phyloP scores from a whole-genome alignment of 2,797 vertebrate species.

The Paratrypauchen microcephalus region DNA sequence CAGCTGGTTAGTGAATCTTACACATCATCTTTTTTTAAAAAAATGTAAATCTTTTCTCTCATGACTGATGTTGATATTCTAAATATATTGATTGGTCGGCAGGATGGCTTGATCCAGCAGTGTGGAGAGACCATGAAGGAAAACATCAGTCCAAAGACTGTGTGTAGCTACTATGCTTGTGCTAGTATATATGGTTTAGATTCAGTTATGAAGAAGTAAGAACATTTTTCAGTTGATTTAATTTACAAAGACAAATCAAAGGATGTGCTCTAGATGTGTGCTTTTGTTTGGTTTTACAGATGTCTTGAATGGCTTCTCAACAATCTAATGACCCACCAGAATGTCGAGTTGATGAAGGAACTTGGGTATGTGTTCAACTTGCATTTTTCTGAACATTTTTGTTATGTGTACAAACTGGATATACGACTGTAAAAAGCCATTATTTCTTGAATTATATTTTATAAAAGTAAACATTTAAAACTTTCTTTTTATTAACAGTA shows the following conservation, averaged over 20 bases:
- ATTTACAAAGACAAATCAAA: not conserved
- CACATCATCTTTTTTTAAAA: not conserved
- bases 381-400: not conserved
- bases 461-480: not conserved
- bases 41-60: not conserved
- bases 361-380: slow-evolving; percentile 79
- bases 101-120: slow-evolving; percentile 97
- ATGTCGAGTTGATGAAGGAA: slow-evolving; percentile 94
- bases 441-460: not conserved
- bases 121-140: slow-evolving; percentile 99
- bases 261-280: not conserved
- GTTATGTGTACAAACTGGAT: not conserved
- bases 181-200: slow-evolving; percentile 92
- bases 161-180: slow-evolving; percentile 89
- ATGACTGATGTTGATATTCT: not conserved
- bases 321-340: slow-evolving; percentile 98
- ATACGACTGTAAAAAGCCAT: not conserved
- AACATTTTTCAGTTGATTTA: not conserved
- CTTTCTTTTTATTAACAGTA: slow-evolving; percentile 64
- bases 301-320: slow-evolving; percentile 98
- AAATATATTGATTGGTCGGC: slow-evolving; percentile 20
- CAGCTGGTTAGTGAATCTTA: slow-evolving; percentile 86
- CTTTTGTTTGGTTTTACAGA: slow-evolving; percentile 68
- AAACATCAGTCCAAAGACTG: slow-evolving; percentile 91
- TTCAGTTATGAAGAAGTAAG: slow-evolving; percentile 94